Evolutionary conservation across 2,797 vertebrate genomes (phyloP).

Genomic region (Ceryle rudis): DNA sequence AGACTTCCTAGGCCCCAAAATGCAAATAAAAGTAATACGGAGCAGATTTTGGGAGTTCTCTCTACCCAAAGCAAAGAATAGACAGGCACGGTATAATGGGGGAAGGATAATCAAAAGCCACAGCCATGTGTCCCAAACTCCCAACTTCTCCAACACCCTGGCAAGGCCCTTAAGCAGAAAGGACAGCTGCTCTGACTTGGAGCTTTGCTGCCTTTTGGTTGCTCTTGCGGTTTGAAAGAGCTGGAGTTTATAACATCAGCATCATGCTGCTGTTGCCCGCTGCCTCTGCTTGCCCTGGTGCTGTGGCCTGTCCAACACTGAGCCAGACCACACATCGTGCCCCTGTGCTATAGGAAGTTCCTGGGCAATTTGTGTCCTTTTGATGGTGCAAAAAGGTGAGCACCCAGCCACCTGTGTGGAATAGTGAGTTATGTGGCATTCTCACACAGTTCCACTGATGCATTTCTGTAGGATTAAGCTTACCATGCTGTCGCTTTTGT

Average conservation of each 20-base stretch:
- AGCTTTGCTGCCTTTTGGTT: neutral
- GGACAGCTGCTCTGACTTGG: too few relatives aligned
- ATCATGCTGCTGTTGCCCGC: accelerated
- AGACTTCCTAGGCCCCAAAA: neutral
- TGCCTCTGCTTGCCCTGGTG: accelerated
- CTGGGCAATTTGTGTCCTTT: neutral
- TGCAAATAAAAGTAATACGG: neutral
- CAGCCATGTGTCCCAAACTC: neutral
- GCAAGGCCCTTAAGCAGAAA: accelerated
- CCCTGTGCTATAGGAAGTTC: neutral
- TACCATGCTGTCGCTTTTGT: accelerated
- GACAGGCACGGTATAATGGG: neutral
- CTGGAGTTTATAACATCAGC: accelerated
- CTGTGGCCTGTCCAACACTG: too few relatives aligned
- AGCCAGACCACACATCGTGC: accelerated
- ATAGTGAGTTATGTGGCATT: accelerated
- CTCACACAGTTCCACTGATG: neutral
- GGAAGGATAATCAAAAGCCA: neutral
- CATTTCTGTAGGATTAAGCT: neutral
- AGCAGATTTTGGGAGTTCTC: neutral
- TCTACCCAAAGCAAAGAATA: neutral
- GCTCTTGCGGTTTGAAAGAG: neutral
- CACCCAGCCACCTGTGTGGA: accelerated
- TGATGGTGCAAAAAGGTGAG: accelerated
- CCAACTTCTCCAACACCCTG: accelerated